Evolutionary conservation across 2,113 vertebrate genomes (phyloP).

Genomic region (Dicerorhinus sumatrensis): DNA sequence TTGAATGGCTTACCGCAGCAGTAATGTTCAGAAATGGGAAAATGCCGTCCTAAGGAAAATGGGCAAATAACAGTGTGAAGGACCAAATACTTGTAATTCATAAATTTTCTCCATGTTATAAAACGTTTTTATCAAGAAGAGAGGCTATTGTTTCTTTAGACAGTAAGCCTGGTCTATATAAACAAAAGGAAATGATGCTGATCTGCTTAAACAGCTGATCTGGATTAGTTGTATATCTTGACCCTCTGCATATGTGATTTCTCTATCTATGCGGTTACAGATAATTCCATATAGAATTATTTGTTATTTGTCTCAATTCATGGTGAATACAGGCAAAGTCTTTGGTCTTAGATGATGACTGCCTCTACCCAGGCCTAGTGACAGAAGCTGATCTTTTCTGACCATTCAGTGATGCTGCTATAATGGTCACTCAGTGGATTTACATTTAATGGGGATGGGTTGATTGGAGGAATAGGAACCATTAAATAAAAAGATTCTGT

Average conservation of each 20-base stretch:
- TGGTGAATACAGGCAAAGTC: neutral
- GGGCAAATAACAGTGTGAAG: slow-evolving; percentile 65
- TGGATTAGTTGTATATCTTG: neutral
- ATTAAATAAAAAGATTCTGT: slow-evolving; percentile 6
- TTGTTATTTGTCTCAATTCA: neutral
- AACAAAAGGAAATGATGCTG: neutral
- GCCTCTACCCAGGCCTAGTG: neutral
- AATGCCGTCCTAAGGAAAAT: slow-evolving; percentile 64
- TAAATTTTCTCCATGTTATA: slow-evolving; percentile 38
- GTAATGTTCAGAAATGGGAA: slow-evolving; percentile 61
- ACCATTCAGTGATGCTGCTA: neutral
- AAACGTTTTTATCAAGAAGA: slow-evolving; percentile 34
- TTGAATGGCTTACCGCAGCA: slow-evolving; percentile 11
- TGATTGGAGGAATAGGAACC: neutral
- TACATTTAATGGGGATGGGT: neutral
- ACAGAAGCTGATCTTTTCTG: neutral
- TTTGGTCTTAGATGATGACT: slow-evolving; percentile 27
- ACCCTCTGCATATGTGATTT: neutral
- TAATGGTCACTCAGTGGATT: neutral
- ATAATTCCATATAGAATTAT: neutral
- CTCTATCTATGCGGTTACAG: neutral
- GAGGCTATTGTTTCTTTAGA: slow-evolving; percentile 34
- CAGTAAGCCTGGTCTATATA: neutral
- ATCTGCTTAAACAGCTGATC: neutral
- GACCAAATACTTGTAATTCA: slow-evolving; percentile 30